phyloP scores from a whole-genome alignment of 2,113 vertebrate species.

The Prolemur simus region DNA sequence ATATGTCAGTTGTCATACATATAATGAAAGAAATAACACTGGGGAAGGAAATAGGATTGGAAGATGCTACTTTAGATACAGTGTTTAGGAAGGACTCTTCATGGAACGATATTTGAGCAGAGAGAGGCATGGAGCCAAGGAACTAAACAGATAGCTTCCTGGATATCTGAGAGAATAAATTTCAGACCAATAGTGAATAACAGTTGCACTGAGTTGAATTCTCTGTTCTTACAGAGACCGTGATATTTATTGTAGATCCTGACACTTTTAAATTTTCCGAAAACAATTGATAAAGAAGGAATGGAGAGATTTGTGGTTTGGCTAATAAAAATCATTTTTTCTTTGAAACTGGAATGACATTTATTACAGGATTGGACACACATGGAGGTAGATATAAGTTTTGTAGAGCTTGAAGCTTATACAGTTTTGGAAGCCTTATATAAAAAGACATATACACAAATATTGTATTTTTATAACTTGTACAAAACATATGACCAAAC shows the following conservation, averaged over 20 bases:
- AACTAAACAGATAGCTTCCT: neutral
- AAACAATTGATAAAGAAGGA: neutral
- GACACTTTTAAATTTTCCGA: neutral
- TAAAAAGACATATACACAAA: neutral
- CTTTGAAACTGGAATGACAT: neutral
- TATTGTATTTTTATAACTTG: neutral
- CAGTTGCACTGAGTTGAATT: neutral
- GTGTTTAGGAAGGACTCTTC: neutral
- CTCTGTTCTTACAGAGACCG: neutral
- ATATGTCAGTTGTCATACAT: neutral
- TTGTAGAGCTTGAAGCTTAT: neutral
- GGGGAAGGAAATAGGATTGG: neutral
- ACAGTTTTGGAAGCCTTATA: neutral
- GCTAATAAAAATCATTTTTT: neutral
- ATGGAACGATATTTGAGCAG: neutral
- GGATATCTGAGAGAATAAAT: neutral
- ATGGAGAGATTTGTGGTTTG: neutral
- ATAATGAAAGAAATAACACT: neutral
- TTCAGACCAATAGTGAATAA: neutral
- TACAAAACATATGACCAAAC: neutral
- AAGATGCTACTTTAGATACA: neutral
- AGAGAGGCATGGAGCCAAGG: neutral
- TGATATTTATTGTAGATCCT: neutral
- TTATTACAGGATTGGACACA: neutral
- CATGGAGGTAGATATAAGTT: neutral